Percentiles rank a stretch among this genome's conserved stretches.
phyloP scores from a whole-genome alignment of 1,140 invertebrate species.

The Drosophila bifasciata region DNA sequence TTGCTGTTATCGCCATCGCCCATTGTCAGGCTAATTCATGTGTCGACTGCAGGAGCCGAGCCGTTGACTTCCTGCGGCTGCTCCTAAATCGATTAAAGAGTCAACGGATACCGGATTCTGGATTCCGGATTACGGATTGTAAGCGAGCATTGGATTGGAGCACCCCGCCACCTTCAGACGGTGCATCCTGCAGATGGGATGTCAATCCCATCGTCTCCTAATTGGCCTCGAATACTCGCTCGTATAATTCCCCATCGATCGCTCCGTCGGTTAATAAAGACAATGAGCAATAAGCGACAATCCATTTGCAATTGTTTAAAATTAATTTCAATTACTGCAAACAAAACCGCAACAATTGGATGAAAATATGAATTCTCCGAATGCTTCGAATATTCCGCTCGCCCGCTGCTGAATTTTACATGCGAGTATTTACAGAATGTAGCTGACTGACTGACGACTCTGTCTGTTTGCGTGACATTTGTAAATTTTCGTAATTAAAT shows the following conservation, averaged over 20 bases:
- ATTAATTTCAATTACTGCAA: conserved; percentile 65
- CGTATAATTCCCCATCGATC: background rate
- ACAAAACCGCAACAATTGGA: conserved; percentile 61
- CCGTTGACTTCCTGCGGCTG: conserved; percentile 16
- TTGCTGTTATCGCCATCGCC: conserved; percentile 47
- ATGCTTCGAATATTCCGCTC: too few relatives aligned
- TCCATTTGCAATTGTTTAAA: conserved; percentile 40
- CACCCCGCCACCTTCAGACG: too few relatives aligned
- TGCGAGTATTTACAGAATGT: too few relatives aligned
- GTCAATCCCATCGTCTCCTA: background rate
- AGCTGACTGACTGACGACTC: too few relatives aligned
- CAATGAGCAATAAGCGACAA: conserved; percentile 14
- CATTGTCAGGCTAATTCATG: conserved; percentile 80
- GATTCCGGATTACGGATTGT: conserved; percentile 36
- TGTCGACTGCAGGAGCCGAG: conserved; percentile 70
- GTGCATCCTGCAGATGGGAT: too few relatives aligned
- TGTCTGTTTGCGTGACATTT: conserved; percentile 17
- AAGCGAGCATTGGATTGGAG: conserved; percentile 17
- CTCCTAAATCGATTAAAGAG: conserved; percentile 78
- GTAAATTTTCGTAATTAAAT: conserved; percentile 65
- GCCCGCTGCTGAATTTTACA: too few relatives aligned
- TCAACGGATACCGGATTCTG: conserved; percentile 48
- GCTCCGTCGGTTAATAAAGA: too few relatives aligned
- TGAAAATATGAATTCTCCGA: conserved; percentile 44
- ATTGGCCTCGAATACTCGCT: background rate